A percentile compares a stretch with the other conserved stretches of the same genome.
Evolutionary conservation across 2,888 invertebrate genomes (phyloP).

Genomic region (Sympetrum striolatum): DNA sequence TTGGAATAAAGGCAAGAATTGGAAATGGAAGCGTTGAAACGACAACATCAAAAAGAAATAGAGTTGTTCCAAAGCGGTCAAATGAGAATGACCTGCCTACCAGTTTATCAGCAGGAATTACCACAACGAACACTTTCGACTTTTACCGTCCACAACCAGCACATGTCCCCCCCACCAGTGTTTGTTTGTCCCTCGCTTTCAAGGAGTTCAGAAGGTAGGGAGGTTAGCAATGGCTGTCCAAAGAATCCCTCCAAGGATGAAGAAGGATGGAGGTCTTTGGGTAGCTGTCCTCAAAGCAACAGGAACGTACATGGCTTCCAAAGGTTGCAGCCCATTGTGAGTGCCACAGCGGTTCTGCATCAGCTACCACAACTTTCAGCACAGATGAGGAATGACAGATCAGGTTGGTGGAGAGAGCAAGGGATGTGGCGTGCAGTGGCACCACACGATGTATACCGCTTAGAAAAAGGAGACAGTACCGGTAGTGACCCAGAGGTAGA

Average conservation of each 20-base stretch:
- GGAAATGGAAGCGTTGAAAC: conserved; percentile 64
- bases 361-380: conserved; percentile 10
- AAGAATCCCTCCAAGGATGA: conserved; percentile 33
- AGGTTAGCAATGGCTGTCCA: background rate
- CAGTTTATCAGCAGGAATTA: conserved; percentile 45
- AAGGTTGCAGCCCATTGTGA: conserved; percentile 1
- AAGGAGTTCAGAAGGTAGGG: background rate
- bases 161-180: conserved; percentile 13
- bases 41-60: conserved; percentile 60
- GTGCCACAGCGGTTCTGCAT: background rate
- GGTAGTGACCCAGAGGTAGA: conserved; percentile 39
- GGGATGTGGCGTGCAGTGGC: background rate
- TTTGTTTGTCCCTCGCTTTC: conserved; percentile 7
- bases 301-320: background rate
- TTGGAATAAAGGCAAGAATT: conserved; percentile 61
- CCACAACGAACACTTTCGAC: conserved; percentile 30
- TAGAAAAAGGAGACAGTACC: conserved; percentile 21
- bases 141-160: conserved; percentile 32
- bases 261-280: background rate
- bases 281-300: background rate
- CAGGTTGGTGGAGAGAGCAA: conserved; percentile 22
- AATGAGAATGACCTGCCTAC: conserved; percentile 50
- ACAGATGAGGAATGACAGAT: background rate
- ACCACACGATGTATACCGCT: conserved; percentile 21
- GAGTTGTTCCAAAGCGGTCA: conserved; percentile 50